phyloP scores from a whole-genome alignment of 2,888 invertebrate genomes.

The Cryptops parisi region DNA sequence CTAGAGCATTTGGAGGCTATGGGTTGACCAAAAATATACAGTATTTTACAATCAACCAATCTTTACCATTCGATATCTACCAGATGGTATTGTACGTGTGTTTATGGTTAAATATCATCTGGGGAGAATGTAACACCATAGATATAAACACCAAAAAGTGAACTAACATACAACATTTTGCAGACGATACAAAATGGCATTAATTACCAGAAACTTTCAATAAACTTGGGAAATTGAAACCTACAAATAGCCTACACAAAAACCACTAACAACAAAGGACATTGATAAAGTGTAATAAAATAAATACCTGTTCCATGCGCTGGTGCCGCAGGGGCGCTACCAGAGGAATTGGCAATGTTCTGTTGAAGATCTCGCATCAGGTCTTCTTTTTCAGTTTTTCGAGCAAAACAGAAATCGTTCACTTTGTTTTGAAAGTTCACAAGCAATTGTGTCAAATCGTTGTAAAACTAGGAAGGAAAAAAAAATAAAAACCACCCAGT shows the following conservation, averaged over 20 bases:
- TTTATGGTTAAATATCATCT: too few species aligned
- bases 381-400: conserved; percentile 98
- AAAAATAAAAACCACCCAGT: too few species aligned
- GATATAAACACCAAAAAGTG: too few species aligned
- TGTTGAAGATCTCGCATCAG: conserved; percentile 84
- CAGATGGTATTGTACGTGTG: too few species aligned
- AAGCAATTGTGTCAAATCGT: conserved; percentile 55
- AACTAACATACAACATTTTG: too few species aligned
- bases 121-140: too few species aligned
- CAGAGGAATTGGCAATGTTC: conserved; percentile 44
- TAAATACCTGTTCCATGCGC: conserved; percentile 23
- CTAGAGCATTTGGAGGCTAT: too few species aligned
- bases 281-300: conserved; percentile 4
- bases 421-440: conserved; percentile 95
- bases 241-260: background rate
- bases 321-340: conserved; percentile 23
- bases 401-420: conserved; percentile 94
- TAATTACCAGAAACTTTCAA: too few species aligned
- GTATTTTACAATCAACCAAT: too few species aligned
- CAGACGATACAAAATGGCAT: too few species aligned
- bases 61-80: too few species aligned
- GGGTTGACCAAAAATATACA: too few species aligned
- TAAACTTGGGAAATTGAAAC: background rate
- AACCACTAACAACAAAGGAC: background rate
- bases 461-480: conserved; percentile 37